phyloP scores from a whole-genome alignment of 2,888 invertebrate genomes.

The Drosophila hawaiiensis region DNA sequence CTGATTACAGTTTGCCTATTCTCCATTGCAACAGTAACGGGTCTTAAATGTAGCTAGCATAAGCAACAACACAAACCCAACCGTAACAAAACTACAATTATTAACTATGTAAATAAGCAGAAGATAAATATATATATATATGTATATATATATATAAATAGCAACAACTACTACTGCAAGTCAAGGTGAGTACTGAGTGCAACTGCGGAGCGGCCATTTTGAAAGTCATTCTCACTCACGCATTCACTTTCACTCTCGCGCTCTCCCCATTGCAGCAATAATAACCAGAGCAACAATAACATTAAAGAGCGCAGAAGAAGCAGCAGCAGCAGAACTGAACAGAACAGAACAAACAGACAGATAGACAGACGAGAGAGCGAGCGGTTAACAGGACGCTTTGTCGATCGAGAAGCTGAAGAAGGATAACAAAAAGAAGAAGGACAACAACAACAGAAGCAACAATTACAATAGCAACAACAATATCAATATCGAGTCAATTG shows the following conservation, averaged over 20 bases:
- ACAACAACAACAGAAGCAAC: slow-evolving; percentile 2
- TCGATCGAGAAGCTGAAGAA: not conserved
- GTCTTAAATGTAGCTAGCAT: slow-evolving; percentile 65
- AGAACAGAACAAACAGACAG: slow-evolving; percentile 12
- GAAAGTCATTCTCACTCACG: slow-evolving; percentile 33
- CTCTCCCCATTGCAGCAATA: slow-evolving; percentile 46
- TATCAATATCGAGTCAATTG: slow-evolving; percentile 22
- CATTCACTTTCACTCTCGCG: slow-evolving; percentile 54
- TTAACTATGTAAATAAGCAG: slow-evolving; percentile 58
- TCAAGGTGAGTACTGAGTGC: slow-evolving; percentile 43
- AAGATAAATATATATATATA: not conserved
- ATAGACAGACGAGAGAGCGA: not conserved
- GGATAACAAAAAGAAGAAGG: not conserved
- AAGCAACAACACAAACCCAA: slow-evolving; percentile 47
- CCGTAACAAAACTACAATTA: slow-evolving; percentile 41
- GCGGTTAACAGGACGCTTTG: slow-evolving; percentile 5
- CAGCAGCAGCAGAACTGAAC: slow-evolving; percentile 7
- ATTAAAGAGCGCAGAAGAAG: slow-evolving; percentile 4
- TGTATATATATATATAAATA: slow-evolving; percentile 12
- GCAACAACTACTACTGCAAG: slow-evolving; percentile 37
- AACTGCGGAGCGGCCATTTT: slow-evolving; percentile 31
- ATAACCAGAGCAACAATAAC: slow-evolving; percentile 13
- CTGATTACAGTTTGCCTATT: slow-evolving; percentile 58
- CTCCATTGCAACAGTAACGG: slow-evolving; percentile 70
- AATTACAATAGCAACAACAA: slow-evolving; percentile 2